A percentile compares a stretch with the other conserved stretches of the same genome.
Evolutionary conservation across 2,113 vertebrate genomes (phyloP).

Genomic region (Dipodomys merriami): DNA sequence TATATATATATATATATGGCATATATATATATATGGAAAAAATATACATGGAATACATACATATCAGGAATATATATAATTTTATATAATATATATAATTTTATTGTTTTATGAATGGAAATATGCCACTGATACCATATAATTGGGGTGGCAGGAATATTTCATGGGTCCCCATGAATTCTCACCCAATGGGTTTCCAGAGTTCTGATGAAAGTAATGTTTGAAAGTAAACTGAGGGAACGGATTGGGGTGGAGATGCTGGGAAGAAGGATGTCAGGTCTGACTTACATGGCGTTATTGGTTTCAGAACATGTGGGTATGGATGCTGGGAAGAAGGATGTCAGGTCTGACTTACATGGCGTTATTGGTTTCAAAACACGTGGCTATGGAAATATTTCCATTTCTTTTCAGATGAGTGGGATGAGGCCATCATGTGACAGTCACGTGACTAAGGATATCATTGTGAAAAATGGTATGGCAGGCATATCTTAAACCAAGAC

Average conservation of each 20-base stretch:
- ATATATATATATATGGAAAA: no score
- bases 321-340: neutral
- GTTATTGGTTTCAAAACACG: neutral
- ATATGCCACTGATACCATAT: neutral
- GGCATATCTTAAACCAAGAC: conserved; percentile 20
- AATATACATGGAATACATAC: no score
- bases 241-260: neutral
- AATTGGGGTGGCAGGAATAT: neutral
- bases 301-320: neutral
- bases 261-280: neutral
- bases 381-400: neutral
- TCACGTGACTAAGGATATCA: neutral
- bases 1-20: no score
- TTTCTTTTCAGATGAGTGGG: neutral
- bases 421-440: neutral
- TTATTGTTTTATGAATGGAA: neutral
- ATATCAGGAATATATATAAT: no score
- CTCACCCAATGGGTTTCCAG: neutral
- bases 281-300: neutral
- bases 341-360: neutral
- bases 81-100: neutral
- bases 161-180: neutral
- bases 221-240: neutral
- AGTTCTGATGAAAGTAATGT: neutral
- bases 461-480: neutral